Evolutionary conservation across 2,888 invertebrate genomes (phyloP), one percentile per base, ranked within the genome.

Genomic region (Rhopalosiphum nymphaeae): DNA sequence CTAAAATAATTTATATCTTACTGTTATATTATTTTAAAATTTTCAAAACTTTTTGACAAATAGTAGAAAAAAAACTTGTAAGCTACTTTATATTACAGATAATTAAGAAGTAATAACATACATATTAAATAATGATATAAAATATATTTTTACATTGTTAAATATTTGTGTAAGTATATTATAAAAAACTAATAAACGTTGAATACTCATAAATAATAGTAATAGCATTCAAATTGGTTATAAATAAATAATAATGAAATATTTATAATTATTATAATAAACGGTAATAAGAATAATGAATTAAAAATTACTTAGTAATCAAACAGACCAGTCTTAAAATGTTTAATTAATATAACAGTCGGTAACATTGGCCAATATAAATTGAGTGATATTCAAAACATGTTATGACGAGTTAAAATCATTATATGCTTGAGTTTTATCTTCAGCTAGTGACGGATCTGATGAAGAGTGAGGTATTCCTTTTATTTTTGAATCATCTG

Each of bases 251-350:
- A 67, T 67, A 36, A 67, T 67, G 16, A 67, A 67, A 67, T 67
- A 67, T 67, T 16, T 5, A 67, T 36, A 67, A 16, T 36, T 67
- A 67, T 67, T 67, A 67, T 21, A 67, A 67, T 67, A 67, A 67
- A 67, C n/a, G n/a, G 36, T n/a, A 36, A 36, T 67, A 89, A 89
- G 42, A 89, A 57, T 56, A 57, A 44, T 46, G 42, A 91, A 90
- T 44, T 46, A 86, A 92, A 57, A 67, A 61, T 67, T 67, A 92
- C 67, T 92, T 92, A 86, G 11, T 57, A 57, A 87, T 87, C 61
- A 87, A 87, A 25, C 3, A 42, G n/a, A 87, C 86, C 93, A 93
- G 93, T 93, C 93, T 93, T 93, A 93, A 89, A 56, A 21, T 57
- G 44, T 78, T 84, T 49, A 61, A 21, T 67, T 36, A 88, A 53